Conservation (phyloP, 2,797 vertebrate genomes). For the Clamator glandarius region DNA sequence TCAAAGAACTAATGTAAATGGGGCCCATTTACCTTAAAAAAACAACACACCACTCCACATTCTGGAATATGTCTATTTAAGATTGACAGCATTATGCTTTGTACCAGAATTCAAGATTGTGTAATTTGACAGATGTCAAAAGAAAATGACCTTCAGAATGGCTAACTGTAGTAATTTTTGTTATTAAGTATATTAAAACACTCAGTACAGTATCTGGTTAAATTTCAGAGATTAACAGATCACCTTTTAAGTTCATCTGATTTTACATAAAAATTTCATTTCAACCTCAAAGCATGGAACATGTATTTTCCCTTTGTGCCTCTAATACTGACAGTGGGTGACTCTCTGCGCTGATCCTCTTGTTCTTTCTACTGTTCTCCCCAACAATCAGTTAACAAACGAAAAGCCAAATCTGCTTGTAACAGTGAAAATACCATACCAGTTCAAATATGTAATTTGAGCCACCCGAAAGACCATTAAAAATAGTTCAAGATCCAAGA, state of each 20-base stretch:
- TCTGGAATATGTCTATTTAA: conserved; percentile 70
- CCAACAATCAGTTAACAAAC: background rate
- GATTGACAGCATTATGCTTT: conserved; percentile 68
- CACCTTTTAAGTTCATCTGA: conserved; percentile 41
- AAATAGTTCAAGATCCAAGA: conserved; percentile 37
- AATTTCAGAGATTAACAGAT: conserved; percentile 34
- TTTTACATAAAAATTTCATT: conserved; percentile 18
- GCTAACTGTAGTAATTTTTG: conserved; percentile 9
- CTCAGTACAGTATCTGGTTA: conserved; percentile 9
- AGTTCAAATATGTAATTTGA: conserved; percentile 22
- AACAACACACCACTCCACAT: conserved; percentile 67
- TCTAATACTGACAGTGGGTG: background rate
- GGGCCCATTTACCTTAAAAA: conserved; percentile 75
- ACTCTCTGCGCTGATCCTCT: background rate
- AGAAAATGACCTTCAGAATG: conserved; percentile 51
- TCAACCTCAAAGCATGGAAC: background rate
- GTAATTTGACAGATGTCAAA: conserved; percentile 71
- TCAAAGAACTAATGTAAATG: conserved; percentile 82
- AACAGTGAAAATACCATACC: background rate
- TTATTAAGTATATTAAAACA: conserved; percentile 18
- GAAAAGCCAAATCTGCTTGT: background rate
- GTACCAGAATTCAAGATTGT: conserved; percentile 59
- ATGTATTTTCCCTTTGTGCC: background rate
- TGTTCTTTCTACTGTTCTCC: background rate
- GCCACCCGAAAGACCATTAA: conserved; percentile 32